Conservation (phyloP, 1,140 invertebrate species). For the Oedothorax gibbosus region DNA sequence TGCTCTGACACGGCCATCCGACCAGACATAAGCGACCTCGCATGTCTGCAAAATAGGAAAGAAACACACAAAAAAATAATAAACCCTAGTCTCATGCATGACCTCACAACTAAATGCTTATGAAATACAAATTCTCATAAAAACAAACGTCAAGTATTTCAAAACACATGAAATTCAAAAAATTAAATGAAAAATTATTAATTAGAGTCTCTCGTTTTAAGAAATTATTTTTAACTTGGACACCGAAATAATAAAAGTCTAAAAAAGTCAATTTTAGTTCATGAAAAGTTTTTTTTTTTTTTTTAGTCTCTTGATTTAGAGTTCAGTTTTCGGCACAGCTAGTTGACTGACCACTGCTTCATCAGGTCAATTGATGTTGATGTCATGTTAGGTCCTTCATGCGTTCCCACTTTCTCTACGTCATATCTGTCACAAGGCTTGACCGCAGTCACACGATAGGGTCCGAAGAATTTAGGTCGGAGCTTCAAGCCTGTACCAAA, state of each 20-base stretch:
- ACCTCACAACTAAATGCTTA: neutral
- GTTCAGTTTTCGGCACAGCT: neutral
- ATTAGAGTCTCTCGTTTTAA: neutral
- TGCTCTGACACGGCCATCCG: too few relatives aligned
- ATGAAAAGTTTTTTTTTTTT: neutral
- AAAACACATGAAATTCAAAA: neutral
- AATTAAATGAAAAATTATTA: neutral
- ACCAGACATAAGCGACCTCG: too few relatives aligned
- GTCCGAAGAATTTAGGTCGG: conserved; percentile 17
- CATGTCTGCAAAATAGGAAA: too few relatives aligned
- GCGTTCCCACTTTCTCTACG: conserved; percentile 6
- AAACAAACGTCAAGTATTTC: neutral
- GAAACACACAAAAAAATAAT: neutral
- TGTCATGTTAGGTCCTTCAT: conserved; percentile 2
- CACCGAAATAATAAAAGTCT: too few relatives aligned
- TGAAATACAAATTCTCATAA: neutral
- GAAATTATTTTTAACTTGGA: neutral
- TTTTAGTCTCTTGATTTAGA: neutral
- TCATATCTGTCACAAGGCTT: conserved; percentile 15
- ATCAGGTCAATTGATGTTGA: neutral
- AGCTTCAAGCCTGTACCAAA: conserved; percentile 10
- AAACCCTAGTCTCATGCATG: neutral
- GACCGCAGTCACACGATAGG: neutral
- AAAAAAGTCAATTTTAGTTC: neutral
- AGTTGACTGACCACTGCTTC: neutral